Evolutionary conservation across 2,888 invertebrate genomes (phyloP).

Genomic region (Melanargia galathea): DNA sequence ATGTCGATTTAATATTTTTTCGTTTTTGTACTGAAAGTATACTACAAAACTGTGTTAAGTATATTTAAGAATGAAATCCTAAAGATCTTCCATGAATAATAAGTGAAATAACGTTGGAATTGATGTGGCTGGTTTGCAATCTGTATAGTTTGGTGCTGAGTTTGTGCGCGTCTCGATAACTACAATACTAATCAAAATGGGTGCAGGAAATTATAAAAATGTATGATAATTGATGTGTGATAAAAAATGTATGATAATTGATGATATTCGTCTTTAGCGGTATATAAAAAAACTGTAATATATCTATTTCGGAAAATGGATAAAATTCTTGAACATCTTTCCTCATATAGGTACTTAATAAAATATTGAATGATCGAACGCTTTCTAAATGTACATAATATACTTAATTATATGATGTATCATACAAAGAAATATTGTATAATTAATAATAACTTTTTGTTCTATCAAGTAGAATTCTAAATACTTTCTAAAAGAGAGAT

Average conservation of each 20-base stretch:
- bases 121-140: conserved; percentile 22
- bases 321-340: not conserved
- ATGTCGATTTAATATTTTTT: not conserved
- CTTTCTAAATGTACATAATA: conserved; percentile 36
- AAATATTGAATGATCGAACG: conserved; percentile 7
- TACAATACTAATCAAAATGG: conserved; percentile 16
- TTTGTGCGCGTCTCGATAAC: conserved; percentile 23
- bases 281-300: not conserved
- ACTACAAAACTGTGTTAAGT: not conserved
- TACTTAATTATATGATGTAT: conserved; percentile 31
- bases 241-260: conserved; percentile 20
- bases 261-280: conserved; percentile 4
- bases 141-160: conserved; percentile 6
- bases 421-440: conserved; percentile 29
- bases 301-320: conserved; percentile 1
- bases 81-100: conserved; percentile 28
- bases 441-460: conserved; percentile 28
- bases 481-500: conserved; percentile 45
- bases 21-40: conserved; percentile 8
- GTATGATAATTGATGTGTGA: conserved; percentile 4
- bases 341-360: conserved; percentile 3
- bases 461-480: conserved; percentile 21
- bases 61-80: conserved; percentile 26
- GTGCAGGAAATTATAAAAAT: conserved; percentile 32
- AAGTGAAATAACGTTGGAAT: conserved; percentile 29